Evolutionary conservation across 2,113 vertebrate species (phyloP).

Genomic region (human (Homo sapiens)): GRCh38 chr4:181966001-181966500

Average conservation of each 20-base stretch:
- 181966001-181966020: background rate
- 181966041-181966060: background rate
- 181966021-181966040: background rate
- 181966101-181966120: background rate
- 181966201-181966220: background rate
- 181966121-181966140: background rate
- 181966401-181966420: constrained; percentile 20
- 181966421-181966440: constrained; percentile 52
- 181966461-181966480: constrained; percentile 63
- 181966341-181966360: background rate
- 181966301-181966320: too few relatives aligned
- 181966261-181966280: constrained; percentile 3
- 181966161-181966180: background rate
- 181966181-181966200: background rate
- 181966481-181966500: constrained; percentile 47
- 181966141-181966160: background rate
- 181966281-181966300: background rate
- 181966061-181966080: background rate
- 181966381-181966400: background rate
- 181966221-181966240: background rate
- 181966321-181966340: background rate
- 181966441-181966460: constrained; percentile 11
- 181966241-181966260: background rate
- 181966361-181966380: constrained; percentile 23
- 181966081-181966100: background rate